These are phyloP conservation scores for Trachops cirrhosus DNA, from an alignment of 2,797 vertebrate genomes.

Conservation along the genomic window DNA sequence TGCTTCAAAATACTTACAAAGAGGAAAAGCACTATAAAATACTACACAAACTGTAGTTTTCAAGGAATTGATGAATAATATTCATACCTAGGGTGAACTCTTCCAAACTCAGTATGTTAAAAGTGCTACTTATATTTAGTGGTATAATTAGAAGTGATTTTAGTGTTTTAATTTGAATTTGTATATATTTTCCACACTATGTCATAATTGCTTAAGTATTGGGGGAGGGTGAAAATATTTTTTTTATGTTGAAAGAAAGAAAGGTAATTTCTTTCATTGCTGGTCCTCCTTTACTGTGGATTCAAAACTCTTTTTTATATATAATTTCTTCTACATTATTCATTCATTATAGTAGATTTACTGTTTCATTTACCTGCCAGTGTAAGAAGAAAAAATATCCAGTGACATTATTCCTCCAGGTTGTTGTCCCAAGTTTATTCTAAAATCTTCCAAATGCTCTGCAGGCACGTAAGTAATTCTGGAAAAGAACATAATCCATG, in stretches of 20 bases:
- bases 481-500: constrained; percentile 74
- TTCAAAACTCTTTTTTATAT: background rate
- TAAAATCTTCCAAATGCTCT: constrained; percentile 95
- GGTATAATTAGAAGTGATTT: background rate
- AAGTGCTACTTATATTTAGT: background rate
- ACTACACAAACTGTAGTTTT: background rate
- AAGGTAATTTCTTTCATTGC: background rate
- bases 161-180: background rate
- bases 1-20: constrained; percentile 3
- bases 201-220: background rate
- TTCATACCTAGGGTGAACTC: background rate
- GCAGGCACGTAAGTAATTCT: constrained; percentile 96
- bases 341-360: background rate
- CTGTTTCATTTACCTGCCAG: constrained; percentile 77
- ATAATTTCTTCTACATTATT: background rate
- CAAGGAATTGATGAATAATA: background rate
- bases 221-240: background rate
- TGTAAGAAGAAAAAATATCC: constrained; percentile 78
- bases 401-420: constrained; percentile 80
- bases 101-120: background rate
- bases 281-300: background rate
- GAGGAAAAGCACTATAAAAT: background rate
- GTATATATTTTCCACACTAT: background rate
- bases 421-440: constrained; percentile 82
- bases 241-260: background rate